These are phyloP conservation scores for Trachelus iudaicus DNA, from an alignment of 2,888 invertebrate species.

Conservation along the genomic window DNA sequence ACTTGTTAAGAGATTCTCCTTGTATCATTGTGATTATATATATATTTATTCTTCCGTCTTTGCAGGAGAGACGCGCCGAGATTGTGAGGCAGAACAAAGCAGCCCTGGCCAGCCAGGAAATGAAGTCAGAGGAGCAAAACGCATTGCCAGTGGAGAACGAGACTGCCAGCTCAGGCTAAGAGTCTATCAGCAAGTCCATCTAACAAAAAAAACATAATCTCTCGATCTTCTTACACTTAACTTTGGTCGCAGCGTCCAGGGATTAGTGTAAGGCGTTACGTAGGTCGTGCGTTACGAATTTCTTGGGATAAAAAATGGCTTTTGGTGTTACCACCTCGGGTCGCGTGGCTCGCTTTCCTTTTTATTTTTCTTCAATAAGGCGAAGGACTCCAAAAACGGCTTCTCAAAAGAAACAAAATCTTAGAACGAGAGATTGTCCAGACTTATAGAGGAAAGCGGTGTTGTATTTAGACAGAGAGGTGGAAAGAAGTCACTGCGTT, in stretches of 20 bases:
- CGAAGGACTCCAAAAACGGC: background rate
- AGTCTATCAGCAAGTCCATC: constrained; percentile 5
- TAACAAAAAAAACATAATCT: background rate
- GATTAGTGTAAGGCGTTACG: background rate
- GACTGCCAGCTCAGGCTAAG: constrained; percentile 76
- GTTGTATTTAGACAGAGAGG: no score
- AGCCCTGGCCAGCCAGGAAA: constrained; percentile 71
- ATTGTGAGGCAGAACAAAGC: constrained; percentile 92
- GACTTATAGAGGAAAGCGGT: background rate
- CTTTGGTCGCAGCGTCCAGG: background rate
- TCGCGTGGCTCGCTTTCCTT: background rate
- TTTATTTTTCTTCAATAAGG: background rate
- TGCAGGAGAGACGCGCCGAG: constrained; percentile 91
- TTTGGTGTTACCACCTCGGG: background rate
- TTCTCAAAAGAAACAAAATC: background rate
- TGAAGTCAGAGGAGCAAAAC: constrained; percentile 48
- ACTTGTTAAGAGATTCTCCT: background rate
- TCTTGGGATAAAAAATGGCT: background rate
- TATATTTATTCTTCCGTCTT: constrained; percentile 11
- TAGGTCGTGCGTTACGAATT: background rate
- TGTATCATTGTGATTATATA: background rate
- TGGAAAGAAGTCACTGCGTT: no score
- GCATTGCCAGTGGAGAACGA: constrained; percentile 65
- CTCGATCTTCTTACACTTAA: background rate
- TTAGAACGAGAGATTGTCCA: background rate